Evolutionary conservation across 2,797 vertebrate species (phyloP), one percentile per base, ranked within the genome.

Genomic region (Intellagama lesueurii): DNA sequence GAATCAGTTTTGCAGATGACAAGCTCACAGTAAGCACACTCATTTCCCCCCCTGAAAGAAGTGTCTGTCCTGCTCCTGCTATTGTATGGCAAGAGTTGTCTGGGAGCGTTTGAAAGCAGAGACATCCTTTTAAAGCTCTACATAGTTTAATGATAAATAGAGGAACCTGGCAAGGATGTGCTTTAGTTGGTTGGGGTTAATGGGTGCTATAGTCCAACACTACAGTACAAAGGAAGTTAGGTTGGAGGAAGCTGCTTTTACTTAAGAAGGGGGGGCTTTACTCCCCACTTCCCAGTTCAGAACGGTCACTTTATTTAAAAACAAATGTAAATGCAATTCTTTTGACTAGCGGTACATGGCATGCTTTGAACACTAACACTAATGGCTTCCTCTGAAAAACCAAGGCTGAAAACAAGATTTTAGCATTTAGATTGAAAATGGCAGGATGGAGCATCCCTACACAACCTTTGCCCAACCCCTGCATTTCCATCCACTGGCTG

Each of bases 341-440:
- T 89, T 30, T 89, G 78, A n/a, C 1, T 9, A 22, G 47, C 0
- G 0, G 83, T 91, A 80, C 44, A 78, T 82, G 80, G 16, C 69
- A 26, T 64, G 4, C 83, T 60, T 83, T 80, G 16, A 66, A 86
- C 12, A 30, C 86, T 87, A 76, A 66, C 68, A 77, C 0, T 4
- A 0, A 56, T 81, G 86, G 88, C 32, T 91, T 12, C 66, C 1
- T 3, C 86, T 91, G 90, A 70, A 89, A 89, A 92, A 79, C 0
- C 83, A 22, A 64, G 9, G 22, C n/a, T 89, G 1, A 32, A 88
- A 44, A 32, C 3, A 56, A 72, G 8, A 72, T 90, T 90, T 88
- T 77, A 84, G 35, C 4, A 70, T 91, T 91, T 88, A 88, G 86
- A 70, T 47, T 89, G 82, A 84, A 89, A 84, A 82, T 2, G 68